A percentile compares a stretch with the other conserved stretches of the same genome.
phyloP scores from a whole-genome alignment of 2,888 invertebrate species.

The Syrista parreyssii region DNA sequence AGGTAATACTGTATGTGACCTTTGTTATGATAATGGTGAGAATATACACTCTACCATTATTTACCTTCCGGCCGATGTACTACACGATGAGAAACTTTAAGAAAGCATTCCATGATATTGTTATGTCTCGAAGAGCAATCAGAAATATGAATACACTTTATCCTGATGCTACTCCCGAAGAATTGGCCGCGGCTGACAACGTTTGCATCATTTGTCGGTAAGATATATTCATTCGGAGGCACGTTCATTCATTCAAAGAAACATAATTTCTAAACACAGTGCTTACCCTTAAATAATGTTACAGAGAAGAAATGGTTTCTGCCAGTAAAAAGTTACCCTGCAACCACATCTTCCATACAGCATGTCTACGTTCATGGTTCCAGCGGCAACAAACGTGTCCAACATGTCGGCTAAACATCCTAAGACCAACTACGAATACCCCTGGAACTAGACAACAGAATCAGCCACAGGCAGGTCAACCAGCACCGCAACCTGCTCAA shows the following conservation, averaged over 20 bases:
- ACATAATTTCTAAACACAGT: background rate
- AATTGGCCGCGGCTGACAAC: slow-evolving; percentile 92
- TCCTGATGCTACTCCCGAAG: slow-evolving; percentile 94
- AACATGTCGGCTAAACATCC: slow-evolving; percentile 93
- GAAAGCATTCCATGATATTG: slow-evolving; percentile 96
- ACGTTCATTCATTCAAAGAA: background rate
- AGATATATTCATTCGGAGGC: slow-evolving; percentile 9
- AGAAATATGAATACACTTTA: slow-evolving; percentile 98
- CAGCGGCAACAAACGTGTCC: slow-evolving; percentile 99
- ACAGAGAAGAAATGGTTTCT: slow-evolving; percentile 75
- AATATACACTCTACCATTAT: slow-evolving; percentile 96
- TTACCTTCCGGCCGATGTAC: slow-evolving; percentile 99
- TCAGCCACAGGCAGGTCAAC: slow-evolving; percentile 53
- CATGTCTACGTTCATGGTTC: slow-evolving; percentile 98
- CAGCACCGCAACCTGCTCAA: slow-evolving; percentile 49
- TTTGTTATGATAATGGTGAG: slow-evolving; percentile 97
- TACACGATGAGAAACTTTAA: slow-evolving; percentile 98
- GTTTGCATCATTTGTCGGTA: slow-evolving; percentile 97
- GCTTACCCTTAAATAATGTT: background rate
- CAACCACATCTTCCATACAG: slow-evolving; percentile 99
- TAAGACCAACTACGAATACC: slow-evolving; percentile 63
- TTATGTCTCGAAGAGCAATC: slow-evolving; percentile 95
- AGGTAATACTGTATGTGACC: slow-evolving; percentile 85
- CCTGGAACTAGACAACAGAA: slow-evolving; percentile 54
- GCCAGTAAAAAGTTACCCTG: slow-evolving; percentile 97